Base-by-base conservation (phyloP, 2,888 invertebrate genomes). In the Mythimna vitellina region DNA sequence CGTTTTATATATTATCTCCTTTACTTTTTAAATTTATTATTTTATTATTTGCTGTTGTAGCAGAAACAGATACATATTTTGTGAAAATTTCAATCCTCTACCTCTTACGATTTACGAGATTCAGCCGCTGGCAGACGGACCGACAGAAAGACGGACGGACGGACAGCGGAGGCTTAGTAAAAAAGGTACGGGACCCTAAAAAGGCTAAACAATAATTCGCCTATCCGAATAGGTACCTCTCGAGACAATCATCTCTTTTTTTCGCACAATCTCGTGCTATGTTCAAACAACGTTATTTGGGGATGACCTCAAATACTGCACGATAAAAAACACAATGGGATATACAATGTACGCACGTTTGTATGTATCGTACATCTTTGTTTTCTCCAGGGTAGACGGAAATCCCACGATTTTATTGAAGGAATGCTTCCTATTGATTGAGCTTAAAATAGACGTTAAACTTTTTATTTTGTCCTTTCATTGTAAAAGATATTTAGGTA, bases 251-350 rank as follows among this genome's bases (percentile, higher is more conserved):
- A 56, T 58, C 35, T 74, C 58, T 35, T 58, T 46, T 46, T 54
- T 63, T 57, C 53, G 20, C 54, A 69, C 42, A 65, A 56, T 53
- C 65, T 58, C 42, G 63, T 51, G 38, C 62, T 49, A 29, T 25
- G 8, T 63, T 80, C 9, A 12, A 7, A 54, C 69, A 69, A 12
- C 20, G 49, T 66, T 78, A 74, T 80, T 78, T 74, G 46, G 51
- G 60, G 67, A 77, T 53, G 64, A 64, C 79, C 79, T 77, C 64
- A 56, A 65, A 78, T 58, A 53, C 10, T 46, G n/a, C n/a, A 46
- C 49, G 57, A 80, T 78, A 68, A 65, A 38, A 78, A 80, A 75
- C 57, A 62, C 70, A 80, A 67, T 57, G 64, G 64, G 70, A 80
- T 80, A 61, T 3, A 29, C 29, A 29, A 29, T 20, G 56, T 73